Percentiles rank a stretch among this genome's conserved stretches.
These are phyloP conservation scores for Ectemnius lituratus DNA, from an alignment of 2,888 invertebrate species.

Conservation along the genomic window DNA sequence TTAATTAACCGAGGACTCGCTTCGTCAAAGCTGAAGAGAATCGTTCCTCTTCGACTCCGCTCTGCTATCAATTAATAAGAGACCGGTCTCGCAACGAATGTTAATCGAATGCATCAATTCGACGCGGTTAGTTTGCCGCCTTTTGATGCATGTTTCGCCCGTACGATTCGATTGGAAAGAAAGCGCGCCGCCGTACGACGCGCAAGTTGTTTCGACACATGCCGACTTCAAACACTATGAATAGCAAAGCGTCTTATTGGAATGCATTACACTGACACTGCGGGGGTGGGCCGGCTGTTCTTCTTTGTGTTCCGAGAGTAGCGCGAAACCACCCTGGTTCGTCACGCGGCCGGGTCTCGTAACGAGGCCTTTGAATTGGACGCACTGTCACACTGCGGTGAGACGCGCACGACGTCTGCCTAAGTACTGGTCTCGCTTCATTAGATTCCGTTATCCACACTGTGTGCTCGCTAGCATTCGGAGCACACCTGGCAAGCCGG, in stretches of 20 bases:
- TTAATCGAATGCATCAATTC: conserved; percentile 17
- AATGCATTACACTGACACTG: not conserved
- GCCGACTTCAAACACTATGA: conserved; percentile 16
- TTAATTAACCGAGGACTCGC: not conserved
- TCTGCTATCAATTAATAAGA: conserved; percentile 5
- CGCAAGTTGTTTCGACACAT: not conserved
- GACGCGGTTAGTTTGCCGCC: conserved; percentile 34
- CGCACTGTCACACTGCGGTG: conserved; percentile 44
- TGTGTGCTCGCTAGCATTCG: conserved; percentile 40
- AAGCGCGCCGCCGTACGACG: not conserved
- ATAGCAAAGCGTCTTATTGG: conserved; percentile 42
- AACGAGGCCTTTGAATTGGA: conserved; percentile 58
- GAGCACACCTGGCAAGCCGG: conserved; percentile 44
- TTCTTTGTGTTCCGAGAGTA: conserved; percentile 26
- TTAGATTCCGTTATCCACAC: conserved; percentile 58
- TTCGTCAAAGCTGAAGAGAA: not conserved
- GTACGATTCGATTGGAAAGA: too few relatives aligned
- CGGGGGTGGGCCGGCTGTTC: conserved; percentile 12
- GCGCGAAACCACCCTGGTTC: conserved; percentile 28
- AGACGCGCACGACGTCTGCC: conserved; percentile 44
- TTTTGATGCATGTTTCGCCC: not conserved
- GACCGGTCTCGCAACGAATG: not conserved
- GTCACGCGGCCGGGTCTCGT: conserved; percentile 39
- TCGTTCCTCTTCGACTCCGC: not conserved
- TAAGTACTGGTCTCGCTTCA: conserved; percentile 56